Conservation (phyloP, 2,888 invertebrate genomes). For the Chrysolina americana region DNA sequence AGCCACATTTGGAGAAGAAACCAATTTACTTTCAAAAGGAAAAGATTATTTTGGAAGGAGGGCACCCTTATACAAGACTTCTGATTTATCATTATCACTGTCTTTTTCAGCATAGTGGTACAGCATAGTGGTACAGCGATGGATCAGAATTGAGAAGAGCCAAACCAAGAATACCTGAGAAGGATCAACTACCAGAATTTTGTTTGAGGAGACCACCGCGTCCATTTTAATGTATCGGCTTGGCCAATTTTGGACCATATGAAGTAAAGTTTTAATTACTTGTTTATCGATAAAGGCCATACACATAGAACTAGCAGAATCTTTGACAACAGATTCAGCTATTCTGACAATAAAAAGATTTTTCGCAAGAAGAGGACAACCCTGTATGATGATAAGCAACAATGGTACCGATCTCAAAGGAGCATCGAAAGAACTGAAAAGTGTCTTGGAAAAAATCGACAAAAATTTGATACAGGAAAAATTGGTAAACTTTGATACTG, state of each 20-base stretch:
- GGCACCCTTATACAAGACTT: neutral
- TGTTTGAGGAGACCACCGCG: slow-evolving; percentile 8
- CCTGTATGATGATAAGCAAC: neutral
- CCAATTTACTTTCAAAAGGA: slow-evolving; percentile 10
- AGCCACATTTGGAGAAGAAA: slow-evolving; percentile 13
- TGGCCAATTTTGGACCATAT: neutral
- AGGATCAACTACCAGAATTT: neutral
- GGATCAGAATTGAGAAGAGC: slow-evolving; percentile 6
- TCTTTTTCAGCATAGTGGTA: neutral
- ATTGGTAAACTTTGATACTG: slow-evolving; percentile 8
- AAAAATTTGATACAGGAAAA: slow-evolving; percentile 3
- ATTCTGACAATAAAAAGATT: slow-evolving; percentile 9
- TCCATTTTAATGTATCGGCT: neutral
- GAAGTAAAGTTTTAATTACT: neutral
- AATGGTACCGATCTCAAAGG: slow-evolving; percentile 9
- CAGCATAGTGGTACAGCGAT: too few species aligned
- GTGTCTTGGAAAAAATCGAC: slow-evolving; percentile 5
- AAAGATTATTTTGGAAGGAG: slow-evolving; percentile 12
- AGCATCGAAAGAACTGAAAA: slow-evolving; percentile 15
- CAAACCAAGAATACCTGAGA: slow-evolving; percentile 2
- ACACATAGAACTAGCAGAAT: neutral
- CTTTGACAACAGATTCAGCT: slow-evolving; percentile 1
- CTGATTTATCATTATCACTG: slow-evolving; percentile 1
- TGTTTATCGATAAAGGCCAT: slow-evolving; percentile 3
- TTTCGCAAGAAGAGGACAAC: slow-evolving; percentile 21